A percentile compares a stretch with the other conserved stretches of the same genome.
phyloP scores from a whole-genome alignment of 2,797 vertebrate genomes.

The Pyrocephalus nanus region DNA sequence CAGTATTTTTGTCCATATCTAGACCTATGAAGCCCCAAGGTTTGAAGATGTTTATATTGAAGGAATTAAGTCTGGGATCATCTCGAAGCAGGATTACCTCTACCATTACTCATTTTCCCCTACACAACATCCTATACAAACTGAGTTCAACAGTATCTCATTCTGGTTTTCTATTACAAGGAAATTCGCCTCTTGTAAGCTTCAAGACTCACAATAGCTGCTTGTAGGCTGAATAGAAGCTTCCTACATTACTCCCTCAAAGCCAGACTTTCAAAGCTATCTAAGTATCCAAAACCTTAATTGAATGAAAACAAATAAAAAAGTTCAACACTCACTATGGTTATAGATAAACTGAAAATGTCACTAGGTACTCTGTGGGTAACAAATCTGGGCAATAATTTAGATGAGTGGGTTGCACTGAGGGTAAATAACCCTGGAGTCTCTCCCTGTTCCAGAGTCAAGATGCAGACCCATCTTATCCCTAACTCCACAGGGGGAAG shows the following conservation, averaged over 20 bases:
- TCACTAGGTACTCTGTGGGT: not conserved
- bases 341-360: not conserved
- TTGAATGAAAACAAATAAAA: not conserved
- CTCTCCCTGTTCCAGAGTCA: not conserved
- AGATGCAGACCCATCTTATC: not conserved
- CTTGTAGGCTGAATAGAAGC: not conserved
- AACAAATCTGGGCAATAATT: not conserved
- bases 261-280: not conserved
- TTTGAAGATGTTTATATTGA: slow-evolving; percentile 16
- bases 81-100: not conserved
- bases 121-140: not conserved
- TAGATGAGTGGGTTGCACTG: not conserved
- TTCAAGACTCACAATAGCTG: not conserved
- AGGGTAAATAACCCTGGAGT: not conserved
- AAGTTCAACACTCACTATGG: not conserved
- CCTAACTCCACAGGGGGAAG: not conserved
- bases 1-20: not conserved
- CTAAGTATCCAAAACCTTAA: not conserved
- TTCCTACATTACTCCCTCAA: not conserved
- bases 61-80: not conserved
- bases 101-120: slow-evolving; percentile 11
- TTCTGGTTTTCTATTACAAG: slow-evolving; percentile 33
- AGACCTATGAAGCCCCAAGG: not conserved
- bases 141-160: slow-evolving; percentile 13
- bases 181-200: slow-evolving; percentile 8